A percentile compares a stretch with the other conserved stretches of the same genome.
These are phyloP conservation scores for Cartodere bifasciata DNA, from an alignment of 2,888 invertebrate species.

Conservation along the genomic window DNA sequence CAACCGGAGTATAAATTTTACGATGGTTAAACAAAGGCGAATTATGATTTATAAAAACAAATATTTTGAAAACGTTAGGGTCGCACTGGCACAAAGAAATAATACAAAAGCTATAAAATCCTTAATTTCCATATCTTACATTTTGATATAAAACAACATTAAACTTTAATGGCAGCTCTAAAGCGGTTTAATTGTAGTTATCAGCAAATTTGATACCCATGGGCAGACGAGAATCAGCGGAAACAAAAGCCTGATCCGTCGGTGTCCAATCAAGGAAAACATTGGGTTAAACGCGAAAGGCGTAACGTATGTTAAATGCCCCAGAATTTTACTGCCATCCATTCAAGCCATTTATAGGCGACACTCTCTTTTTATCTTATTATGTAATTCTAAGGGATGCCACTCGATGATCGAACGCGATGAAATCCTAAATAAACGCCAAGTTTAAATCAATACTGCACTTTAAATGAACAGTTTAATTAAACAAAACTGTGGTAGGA, in stretches of 20 bases:
- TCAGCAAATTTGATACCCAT: conserved; percentile 19
- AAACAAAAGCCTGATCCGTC: conserved; percentile 23
- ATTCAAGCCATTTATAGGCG: conserved; percentile 23
- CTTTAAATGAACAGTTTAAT: no score
- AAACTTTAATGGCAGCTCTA: conserved; percentile 7
- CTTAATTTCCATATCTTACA: conserved; percentile 10
- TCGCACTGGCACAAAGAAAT: no score
- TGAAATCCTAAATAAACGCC: no score
- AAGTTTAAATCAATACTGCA: no score
- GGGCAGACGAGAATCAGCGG: conserved; percentile 15
- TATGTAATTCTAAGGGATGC: conserved; percentile 11
- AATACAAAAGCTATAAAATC: no score
- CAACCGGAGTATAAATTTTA: no score
- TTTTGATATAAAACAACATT: conserved; percentile 9
- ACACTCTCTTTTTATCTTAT: conserved; percentile 21
- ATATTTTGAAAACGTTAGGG: no score
- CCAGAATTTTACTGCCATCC: conserved; percentile 23
- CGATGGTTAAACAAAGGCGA: no score
- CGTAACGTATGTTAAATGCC: conserved; percentile 25
- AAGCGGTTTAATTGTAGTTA: conserved; percentile 14
- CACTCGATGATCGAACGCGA: conserved; percentile 9
- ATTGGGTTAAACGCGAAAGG: conserved; percentile 22
- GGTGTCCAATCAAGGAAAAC: conserved; percentile 26
- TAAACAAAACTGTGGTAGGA: no score
- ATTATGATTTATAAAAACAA: no score